Base-by-base conservation (phyloP, 2,797 vertebrate genomes). In the Coreius guichenoti region DNA sequence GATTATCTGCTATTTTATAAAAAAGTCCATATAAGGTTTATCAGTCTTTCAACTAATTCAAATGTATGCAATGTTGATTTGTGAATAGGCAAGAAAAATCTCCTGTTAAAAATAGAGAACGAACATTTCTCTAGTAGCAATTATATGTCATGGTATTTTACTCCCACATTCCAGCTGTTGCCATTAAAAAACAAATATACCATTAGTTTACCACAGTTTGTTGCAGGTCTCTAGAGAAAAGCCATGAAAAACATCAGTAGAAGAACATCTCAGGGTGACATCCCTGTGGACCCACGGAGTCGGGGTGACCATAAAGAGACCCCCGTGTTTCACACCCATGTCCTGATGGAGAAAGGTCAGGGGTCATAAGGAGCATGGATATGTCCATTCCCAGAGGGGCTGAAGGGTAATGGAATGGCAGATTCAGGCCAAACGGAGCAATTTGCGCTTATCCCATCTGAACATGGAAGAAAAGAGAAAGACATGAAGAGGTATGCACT, bases 311-410 rank as follows among this genome's bases (percentile, higher is more conserved):
- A 92, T 91, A 92, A 95, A 96, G 93, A 95, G 92, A 93, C 90
- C 92, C 91, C 91, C 87, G 90, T 90, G 93, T 92, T 93, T 92
- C 95, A 94, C 92, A 91, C 92, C 92, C 82, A 82, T 88, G 90
- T 90, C 85, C 90, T 95, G 95, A 96, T 95, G 93, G 90, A 84
- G 87, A 86, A 19, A 72, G 92, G 95, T 95, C 96, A 95, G 91
- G 93, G 96, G 95, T 96, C 96, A 97, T 96, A 93, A 93, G 94
- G 90, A 95, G 90, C 90, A 94, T 94, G 95, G 96, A 94, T 91
- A 84, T 61, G 0, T 89, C 90, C 92, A 91, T 94, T 93, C 93
- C 94, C 94, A 81, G 90, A 92, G 95, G 95, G 94, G 93, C 92
- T 92, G 92, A 74, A 92, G 92, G 93, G 94, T 94, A 95, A 96